phyloP scores from a whole-genome alignment of 2,888 invertebrate species.

The Drosophila kuntzei region DNA sequence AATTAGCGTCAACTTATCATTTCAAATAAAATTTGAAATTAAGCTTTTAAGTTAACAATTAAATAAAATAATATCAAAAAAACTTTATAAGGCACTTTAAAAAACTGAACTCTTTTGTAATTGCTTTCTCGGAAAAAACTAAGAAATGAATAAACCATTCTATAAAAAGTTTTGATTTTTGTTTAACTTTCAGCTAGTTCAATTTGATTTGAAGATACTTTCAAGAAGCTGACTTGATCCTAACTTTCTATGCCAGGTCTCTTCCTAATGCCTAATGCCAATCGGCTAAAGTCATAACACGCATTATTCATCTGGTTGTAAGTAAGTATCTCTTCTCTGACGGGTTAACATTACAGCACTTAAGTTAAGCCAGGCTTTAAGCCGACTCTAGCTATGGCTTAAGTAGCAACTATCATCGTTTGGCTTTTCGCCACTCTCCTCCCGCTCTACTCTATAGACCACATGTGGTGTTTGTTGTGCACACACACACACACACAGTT shows the following conservation, averaged over 20 bases:
- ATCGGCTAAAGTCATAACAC: constrained; percentile 63
- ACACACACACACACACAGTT: constrained; percentile 60
- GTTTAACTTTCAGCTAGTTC: neutral
- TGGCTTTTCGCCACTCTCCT: constrained; percentile 6
- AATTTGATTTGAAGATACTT: neutral
- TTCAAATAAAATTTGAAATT: neutral
- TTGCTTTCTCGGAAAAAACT: neutral
- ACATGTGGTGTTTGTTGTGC: constrained; percentile 81
- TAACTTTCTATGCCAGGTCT: constrained; percentile 5
- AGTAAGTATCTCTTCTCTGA: constrained; percentile 29
- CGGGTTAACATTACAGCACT: constrained; percentile 65
- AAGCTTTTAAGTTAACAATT: too few relatives aligned
- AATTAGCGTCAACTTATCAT: too few relatives aligned
- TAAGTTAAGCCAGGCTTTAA: constrained; percentile 65
- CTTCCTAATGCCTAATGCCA: constrained; percentile 40
- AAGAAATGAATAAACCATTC: neutral
- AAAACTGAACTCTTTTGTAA: neutral
- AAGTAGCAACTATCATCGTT: constrained; percentile 59
- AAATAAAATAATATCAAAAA: too few relatives aligned
- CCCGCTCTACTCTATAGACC: constrained; percentile 45
- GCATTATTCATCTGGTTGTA: constrained; percentile 44
- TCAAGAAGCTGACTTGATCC: constrained; percentile 1
- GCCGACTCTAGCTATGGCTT: constrained; percentile 52
- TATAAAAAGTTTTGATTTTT: neutral
- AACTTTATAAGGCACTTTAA: neutral